Evolutionary conservation across 2,113 vertebrate genomes (phyloP).

Genomic region (Chloebia gouldiae): DNA sequence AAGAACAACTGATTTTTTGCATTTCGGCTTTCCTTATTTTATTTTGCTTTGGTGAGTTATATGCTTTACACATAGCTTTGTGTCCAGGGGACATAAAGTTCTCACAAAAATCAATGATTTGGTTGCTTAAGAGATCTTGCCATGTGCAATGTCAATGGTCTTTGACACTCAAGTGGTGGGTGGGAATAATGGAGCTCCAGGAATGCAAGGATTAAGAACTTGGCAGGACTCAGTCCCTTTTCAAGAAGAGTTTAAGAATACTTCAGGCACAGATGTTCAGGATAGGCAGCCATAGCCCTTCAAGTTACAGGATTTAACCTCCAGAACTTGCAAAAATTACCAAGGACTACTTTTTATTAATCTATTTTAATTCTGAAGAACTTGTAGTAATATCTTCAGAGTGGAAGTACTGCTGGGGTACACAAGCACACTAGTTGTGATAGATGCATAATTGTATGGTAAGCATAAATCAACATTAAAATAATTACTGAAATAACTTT

Average conservation of each 20-base stretch:
- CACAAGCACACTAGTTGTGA: not conserved
- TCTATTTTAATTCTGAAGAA: not conserved
- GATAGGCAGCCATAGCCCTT: not conserved
- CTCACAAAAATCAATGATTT: not conserved
- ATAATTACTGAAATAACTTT: not conserved
- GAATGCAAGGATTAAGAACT: not conserved
- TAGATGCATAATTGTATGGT: accelerated
- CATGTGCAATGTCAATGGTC: accelerated
- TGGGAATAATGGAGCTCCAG: not conserved
- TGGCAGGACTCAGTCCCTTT: accelerated
- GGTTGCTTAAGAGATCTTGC: not conserved
- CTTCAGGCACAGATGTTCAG: not conserved
- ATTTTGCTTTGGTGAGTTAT: not conserved
- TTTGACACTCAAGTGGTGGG: not conserved
- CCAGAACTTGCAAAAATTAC: not conserved
- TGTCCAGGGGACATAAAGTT: not conserved
- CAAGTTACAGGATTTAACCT: not conserved
- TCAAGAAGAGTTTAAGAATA: not conserved
- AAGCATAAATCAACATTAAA: not conserved
- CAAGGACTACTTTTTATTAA: not conserved
- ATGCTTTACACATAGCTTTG: not conserved
- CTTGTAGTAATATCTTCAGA: not conserved
- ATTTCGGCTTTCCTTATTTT: not conserved
- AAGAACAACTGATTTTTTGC: not conserved
- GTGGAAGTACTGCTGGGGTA: not conserved